These are phyloP conservation scores for Sapajus apella DNA, from an alignment of 2,113 vertebrate species.

Conservation along the genomic window DNA sequence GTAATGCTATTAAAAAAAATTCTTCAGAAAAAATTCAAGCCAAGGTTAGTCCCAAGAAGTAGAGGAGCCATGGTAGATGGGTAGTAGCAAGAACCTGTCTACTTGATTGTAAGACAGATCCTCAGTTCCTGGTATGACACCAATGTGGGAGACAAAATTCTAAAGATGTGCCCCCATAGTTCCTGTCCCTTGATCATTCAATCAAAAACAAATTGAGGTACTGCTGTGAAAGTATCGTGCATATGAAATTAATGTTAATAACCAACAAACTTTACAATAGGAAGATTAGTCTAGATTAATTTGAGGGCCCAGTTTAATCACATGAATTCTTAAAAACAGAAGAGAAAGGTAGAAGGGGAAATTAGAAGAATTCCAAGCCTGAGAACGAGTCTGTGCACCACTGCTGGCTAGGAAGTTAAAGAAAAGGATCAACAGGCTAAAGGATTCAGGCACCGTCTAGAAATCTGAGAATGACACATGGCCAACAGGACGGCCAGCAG, in stretches of 20 bases:
- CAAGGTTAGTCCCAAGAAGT: not conserved
- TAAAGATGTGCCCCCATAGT: not conserved
- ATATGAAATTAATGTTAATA: not conserved
- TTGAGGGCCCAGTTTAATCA: accelerated
- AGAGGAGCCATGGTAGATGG: not conserved
- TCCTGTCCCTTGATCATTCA: not conserved
- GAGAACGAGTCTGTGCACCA: not conserved
- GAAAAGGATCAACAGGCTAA: not conserved
- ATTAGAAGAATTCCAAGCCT: not conserved
- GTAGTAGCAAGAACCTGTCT: not conserved
- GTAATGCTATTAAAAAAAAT: not conserved
- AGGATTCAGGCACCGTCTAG: not conserved
- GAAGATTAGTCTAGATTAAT: not conserved
- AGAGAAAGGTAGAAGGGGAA: not conserved
- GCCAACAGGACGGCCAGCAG: not conserved
- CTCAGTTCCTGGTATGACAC: not conserved
- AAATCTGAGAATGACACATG: not conserved
- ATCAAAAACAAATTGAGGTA: not conserved
- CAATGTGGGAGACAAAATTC: not conserved
- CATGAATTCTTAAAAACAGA: not conserved
- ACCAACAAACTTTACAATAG: not conserved
- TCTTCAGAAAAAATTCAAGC: not conserved
- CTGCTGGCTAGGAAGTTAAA: not conserved
- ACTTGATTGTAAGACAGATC: not conserved
- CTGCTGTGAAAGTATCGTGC: not conserved